Base-by-base conservation (phyloP, 2,888 invertebrate species). In the Zeuzera pyrina region DNA sequence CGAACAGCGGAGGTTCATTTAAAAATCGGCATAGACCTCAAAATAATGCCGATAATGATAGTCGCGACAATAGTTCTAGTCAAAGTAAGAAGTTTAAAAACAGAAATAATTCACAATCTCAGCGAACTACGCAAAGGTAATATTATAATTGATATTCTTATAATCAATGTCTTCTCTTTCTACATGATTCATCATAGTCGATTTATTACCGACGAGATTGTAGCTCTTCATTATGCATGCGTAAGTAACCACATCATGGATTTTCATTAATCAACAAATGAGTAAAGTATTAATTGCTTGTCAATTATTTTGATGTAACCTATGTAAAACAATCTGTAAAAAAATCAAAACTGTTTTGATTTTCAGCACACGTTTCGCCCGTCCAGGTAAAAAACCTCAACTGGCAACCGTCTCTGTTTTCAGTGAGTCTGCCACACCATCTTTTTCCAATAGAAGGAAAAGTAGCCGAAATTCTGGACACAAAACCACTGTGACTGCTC, bases 371-470 rank as follows among this genome's bases (percentile, higher is more conserved):
- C 72, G 73, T 52, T 76, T 64, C 64, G 71, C 76, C 52, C 70
- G 76, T 43, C 67, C 73, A 39, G 74, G 77, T 66, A 84, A 84
- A 49, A 70, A 83, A 42, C 74, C 76, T 76, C 86, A 88, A 79
- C 77, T 88, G 69, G 85, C 88, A 62, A 87, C 88, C 69, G 85
- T 88, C 58, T 88, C 88, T 85, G 87, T 76, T 79, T 87, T 87
- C 86, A 89, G 88, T 78, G 88, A 87, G 65, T 69, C 85, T 45
- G 51, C 76, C 42, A 68, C 77, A 33, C 79, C 84, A 27, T 69
- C 84, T 12, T 81, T 76, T 53, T 69, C 81, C 19, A 86, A 85
- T 42, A 84, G 87, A 55, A 84, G 89, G 45, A 83, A 83, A 43
- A 71, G 47, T 49, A 79, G 64, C 41, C 67, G 84, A 26, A 78